A percentile compares a stretch with the other conserved stretches of the same genome.
These are phyloP conservation scores for Lagopus muta DNA, from an alignment of 2,113 vertebrate genomes.

Conservation along the genomic window DNA sequence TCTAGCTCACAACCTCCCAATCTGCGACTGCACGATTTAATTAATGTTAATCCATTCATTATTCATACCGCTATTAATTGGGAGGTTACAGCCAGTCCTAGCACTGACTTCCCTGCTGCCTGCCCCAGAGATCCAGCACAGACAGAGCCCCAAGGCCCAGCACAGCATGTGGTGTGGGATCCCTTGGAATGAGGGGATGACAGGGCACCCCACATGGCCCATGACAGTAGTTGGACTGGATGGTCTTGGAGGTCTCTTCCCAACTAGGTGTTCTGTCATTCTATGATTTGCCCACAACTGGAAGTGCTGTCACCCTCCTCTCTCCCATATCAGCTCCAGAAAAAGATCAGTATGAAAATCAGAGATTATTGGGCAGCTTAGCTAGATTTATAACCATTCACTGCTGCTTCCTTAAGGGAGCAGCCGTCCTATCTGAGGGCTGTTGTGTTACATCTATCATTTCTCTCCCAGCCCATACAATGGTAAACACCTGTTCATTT, in stretches of 20 bases:
- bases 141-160: fast-evolving
- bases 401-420: not conserved
- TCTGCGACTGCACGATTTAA: not conserved
- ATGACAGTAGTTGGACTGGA: no score
- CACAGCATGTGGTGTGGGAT: not conserved
- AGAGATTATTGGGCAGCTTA: constrained; percentile 1
- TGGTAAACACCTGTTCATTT: constrained; percentile 39
- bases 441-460: not conserved
- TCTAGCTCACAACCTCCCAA: not conserved
- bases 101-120: not conserved
- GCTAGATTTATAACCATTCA: not conserved
- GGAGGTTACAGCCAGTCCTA: not conserved
- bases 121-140: not conserved
- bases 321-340: not conserved
- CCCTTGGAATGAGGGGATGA: not conserved
- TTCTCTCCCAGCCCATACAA: not conserved
- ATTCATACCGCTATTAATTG: not conserved
- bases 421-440: not conserved
- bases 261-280: no score
- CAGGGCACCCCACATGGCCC: not conserved
- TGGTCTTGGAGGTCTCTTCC: no score
- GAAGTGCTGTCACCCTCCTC: not conserved
- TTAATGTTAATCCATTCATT: not conserved
- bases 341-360: not conserved
- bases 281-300: not conserved